Base-by-base conservation (phyloP, 2,888 invertebrate species). In the Dichetophora obliterata region DNA sequence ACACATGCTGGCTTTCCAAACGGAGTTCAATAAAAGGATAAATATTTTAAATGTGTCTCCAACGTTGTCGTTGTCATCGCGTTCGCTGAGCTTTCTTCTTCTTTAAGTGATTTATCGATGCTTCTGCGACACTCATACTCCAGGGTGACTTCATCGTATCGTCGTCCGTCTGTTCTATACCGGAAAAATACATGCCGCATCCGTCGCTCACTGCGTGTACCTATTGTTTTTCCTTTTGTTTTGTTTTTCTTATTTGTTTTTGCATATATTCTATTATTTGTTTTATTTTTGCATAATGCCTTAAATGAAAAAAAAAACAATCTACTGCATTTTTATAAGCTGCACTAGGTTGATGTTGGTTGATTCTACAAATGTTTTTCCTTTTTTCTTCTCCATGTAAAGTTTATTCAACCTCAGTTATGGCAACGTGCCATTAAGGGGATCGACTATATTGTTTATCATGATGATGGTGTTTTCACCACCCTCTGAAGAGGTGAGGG, bases 371-470 rank as follows among this genome's bases (percentile, higher is more conserved):
- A 54, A 54, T 68, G 27, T 16, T 34, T 37, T 37, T 66, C 22
- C 22, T 16, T 70, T 31, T 5, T 48, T 48, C 34, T n/a, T 52
- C 16, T 50, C 50, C 63, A 63, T 73, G 63, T 31, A 73, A 19
- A 63, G 73, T 73, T 65, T 50, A 11, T 73, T 73, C 73, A 73
- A 73, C 73, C 63, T 63, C 48, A 59, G 37, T 37, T 34, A 24
- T 71, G 73, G 52, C 48, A 73, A 63, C 65, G 63, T 52, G 48
- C 73, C 73, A 73, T 63, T 73, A 73, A 50, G 73, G 27, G 34
- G 65, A 73, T 70, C 54, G 19, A 54, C 54, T 70, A 70, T 71
- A 57, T 57, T 34, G 37, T 31, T 54, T 11, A 22, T 59, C 57
- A 2, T 22, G 57, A 19, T 22, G 57, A 8, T 22, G 24, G 0